Percentiles rank a stretch among this genome's conserved stretches.
phyloP scores from a whole-genome alignment of 2,113 vertebrate species.

The Aviceda subcristata region DNA sequence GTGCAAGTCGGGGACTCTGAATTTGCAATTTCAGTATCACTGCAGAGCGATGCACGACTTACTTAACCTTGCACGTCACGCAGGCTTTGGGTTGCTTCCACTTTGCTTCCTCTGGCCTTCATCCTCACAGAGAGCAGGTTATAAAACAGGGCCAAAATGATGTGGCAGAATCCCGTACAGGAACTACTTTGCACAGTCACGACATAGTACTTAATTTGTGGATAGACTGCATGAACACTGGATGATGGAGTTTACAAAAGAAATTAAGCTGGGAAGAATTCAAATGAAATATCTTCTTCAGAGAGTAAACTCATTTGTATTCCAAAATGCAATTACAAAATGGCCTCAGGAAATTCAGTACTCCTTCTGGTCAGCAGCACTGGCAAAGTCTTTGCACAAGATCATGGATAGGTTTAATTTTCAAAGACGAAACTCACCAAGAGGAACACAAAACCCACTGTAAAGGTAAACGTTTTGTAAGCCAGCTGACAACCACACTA shows the following conservation, averaged over 20 bases:
- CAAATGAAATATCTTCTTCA: not conserved
- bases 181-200: not conserved
- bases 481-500: not conserved
- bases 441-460: not conserved
- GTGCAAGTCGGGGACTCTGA: not conserved
- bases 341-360: not conserved
- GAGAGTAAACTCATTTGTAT: not conserved
- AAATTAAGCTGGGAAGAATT: not conserved
- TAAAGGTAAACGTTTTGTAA: conserved; percentile 24
- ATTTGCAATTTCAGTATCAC: not conserved
- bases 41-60: not conserved
- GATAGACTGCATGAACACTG: not conserved
- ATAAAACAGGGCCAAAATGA: not conserved
- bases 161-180: not conserved
- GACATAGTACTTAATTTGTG: not conserved
- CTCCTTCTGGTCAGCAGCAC: conserved; percentile 10
- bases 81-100: not conserved
- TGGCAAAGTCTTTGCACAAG: not conserved
- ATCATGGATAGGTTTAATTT: conserved; percentile 13
- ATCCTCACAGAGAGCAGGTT: not conserved
- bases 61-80: accelerated
- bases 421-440: not conserved
- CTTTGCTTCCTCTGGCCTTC: not conserved
- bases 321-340: conserved; percentile 20
- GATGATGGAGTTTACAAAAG: not conserved